Base-by-base conservation (phyloP, 2,888 invertebrate genomes). In the Tortricodes alternella region DNA sequence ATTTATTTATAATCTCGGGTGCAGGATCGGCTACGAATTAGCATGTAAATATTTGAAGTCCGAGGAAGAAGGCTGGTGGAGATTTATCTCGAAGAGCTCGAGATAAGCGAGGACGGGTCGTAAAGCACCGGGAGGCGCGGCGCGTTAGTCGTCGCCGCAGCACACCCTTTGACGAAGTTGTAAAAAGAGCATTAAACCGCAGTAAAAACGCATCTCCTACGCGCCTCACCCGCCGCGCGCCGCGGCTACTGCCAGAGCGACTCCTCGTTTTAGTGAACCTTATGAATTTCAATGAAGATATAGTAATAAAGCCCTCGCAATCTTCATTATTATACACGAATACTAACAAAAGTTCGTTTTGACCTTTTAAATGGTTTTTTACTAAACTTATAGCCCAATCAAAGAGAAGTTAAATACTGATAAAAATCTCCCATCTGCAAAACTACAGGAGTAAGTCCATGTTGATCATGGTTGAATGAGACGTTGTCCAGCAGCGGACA, bases 21-120 rank as follows among this genome's bases (percentile, higher is more conserved):
- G 83, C 85, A 76, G 81, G 85, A 89, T 86, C 84, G 85, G 78
- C 86, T 85, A 87, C 81, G 88, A 89, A 90, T 89, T 89, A 90
- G 83, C 88, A 89, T 90, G 87, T 90, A 87, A 90, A 90, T 90
- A 90, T 89, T 90, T 88, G 84, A 90, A 80, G 89, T 89, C 88
- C 87, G 82, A 82, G 85, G 80, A 50, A 86, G 80, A 56, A 85
- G 81, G 72, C 78, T 80, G 79, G 83, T 74, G 73, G 80, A 87
- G 90, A 90, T 89, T 89, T 89, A 90, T 89, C 89, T 78, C 75
- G 76, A 87, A 81, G 69, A 81, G 80, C 76, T 68, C 55, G 68
- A 83, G 90, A 90, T 90, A 90, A 90, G 89, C 85, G 82, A 71
- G 82, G 80, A 78, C 80, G 73, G 67, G 77, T 87, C 89, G 88